Percentiles rank a stretch among this genome's conserved stretches.
Evolutionary conservation across 1,140 invertebrate species (phyloP).

Genomic region (Meteorus sp.): DNA sequence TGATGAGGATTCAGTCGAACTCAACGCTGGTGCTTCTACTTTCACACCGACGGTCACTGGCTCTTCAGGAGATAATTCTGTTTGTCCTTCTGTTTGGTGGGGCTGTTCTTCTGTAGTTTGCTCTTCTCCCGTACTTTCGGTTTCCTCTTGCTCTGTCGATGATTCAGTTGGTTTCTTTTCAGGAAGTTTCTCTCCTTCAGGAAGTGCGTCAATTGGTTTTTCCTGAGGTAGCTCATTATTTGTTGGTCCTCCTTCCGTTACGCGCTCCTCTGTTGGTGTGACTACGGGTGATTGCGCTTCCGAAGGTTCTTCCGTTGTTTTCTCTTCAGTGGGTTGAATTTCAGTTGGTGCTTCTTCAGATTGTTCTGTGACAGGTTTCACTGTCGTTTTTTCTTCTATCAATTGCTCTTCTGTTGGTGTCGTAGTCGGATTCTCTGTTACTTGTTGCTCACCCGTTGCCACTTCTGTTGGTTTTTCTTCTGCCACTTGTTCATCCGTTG

Average conservation of each 20-base stretch:
- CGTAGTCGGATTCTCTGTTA: background rate
- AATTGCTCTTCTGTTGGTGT: background rate
- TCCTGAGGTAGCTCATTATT: slow-evolving; percentile 4
- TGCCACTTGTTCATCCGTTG: background rate
- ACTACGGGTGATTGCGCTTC: too few species aligned
- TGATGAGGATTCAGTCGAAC: background rate
- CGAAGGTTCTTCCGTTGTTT: slow-evolving; percentile 22
- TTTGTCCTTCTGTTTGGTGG: background rate
- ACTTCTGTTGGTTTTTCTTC: background rate
- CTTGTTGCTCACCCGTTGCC: background rate
- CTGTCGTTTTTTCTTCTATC: background rate
- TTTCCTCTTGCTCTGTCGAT: slow-evolving; percentile 24
- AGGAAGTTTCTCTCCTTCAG: too few species aligned
- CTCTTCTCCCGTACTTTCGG: slow-evolving; percentile 3
- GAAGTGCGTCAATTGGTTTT: slow-evolving; percentile 19
- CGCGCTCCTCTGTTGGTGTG: background rate
- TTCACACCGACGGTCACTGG: background rate
- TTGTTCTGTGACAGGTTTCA: too few species aligned
- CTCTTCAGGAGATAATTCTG: background rate
- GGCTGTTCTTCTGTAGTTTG: slow-evolving; percentile 8
- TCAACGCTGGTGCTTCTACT: background rate
- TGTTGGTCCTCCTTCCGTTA: background rate
- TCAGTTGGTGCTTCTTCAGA: background rate
- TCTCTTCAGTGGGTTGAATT: background rate
- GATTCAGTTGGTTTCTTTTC: slow-evolving; percentile 18